phyloP scores from a whole-genome alignment of 2,113 vertebrate genomes.

The Salvelinus sp. region DNA sequence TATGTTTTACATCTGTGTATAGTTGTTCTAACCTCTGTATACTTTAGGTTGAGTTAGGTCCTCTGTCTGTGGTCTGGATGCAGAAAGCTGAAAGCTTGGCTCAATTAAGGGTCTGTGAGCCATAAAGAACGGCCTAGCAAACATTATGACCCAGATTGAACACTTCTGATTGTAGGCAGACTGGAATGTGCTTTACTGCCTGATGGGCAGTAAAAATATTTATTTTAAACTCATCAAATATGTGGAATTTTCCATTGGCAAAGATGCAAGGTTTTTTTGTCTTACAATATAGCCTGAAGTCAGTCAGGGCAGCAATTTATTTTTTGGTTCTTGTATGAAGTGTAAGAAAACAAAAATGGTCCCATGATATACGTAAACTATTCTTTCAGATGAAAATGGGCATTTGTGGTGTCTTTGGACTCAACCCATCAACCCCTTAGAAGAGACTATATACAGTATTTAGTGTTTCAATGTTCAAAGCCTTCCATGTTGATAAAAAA shows the following conservation, averaged over 20 bases:
- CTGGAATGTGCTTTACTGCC: slow-evolving; percentile 67
- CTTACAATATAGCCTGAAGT: slow-evolving; percentile 13
- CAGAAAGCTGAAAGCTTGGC: slow-evolving; percentile 8
- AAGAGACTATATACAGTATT: not conserved
- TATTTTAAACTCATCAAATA: slow-evolving; percentile 70
- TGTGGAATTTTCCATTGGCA: slow-evolving; percentile 71
- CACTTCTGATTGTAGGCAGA: slow-evolving; percentile 60
- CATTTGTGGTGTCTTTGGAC: too few relatives aligned
- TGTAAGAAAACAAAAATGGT: not conserved
- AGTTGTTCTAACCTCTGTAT: too few relatives aligned
- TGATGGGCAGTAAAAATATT: slow-evolving; percentile 63
- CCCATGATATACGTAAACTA: not conserved
- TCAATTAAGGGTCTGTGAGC: slow-evolving; percentile 23
- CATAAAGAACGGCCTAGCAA: slow-evolving; percentile 47
- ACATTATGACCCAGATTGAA: slow-evolving; percentile 53
- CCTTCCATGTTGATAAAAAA: not conserved
- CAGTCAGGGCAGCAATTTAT: slow-evolving; percentile 13
- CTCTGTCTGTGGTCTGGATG: not conserved
- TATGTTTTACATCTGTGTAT: too few relatives aligned
- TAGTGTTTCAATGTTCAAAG: slow-evolving; percentile 8
- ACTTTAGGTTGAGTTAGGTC: slow-evolving; percentile 17
- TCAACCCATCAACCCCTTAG: not conserved
- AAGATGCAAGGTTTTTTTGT: slow-evolving; percentile 7
- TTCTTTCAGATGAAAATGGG: not conserved
- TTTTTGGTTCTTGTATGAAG: slow-evolving; percentile 18